A percentile compares a stretch with the other conserved stretches of the same genome.
Evolutionary conservation across 2,888 invertebrate species (phyloP).

Genomic region (Myathropa florea): DNA sequence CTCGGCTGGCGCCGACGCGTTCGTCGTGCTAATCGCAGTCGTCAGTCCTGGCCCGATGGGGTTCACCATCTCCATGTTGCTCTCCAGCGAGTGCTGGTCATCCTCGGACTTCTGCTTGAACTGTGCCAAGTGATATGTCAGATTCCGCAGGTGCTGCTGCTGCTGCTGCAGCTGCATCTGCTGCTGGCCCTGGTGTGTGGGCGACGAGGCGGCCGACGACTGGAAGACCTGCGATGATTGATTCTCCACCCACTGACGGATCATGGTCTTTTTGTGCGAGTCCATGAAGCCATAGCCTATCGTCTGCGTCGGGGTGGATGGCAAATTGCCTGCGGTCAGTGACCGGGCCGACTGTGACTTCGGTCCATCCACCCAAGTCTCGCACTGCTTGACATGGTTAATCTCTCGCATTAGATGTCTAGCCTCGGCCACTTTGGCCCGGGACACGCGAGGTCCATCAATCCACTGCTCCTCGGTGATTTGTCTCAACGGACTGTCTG

Average conservation of each 20-base stretch:
- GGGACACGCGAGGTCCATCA: slow-evolving; percentile 95
- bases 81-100: slow-evolving; percentile 80
- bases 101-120: slow-evolving; percentile 82
- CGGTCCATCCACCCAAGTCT: slow-evolving; percentile 98
- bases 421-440: slow-evolving; percentile 90
- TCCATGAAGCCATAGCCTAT: slow-evolving; percentile 94
- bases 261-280: slow-evolving; percentile 95
- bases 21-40: slow-evolving; percentile 75
- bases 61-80: slow-evolving; percentile 82
- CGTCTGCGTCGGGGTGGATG: slow-evolving; percentile 75
- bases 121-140: slow-evolving; percentile 83
- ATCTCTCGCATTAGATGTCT: slow-evolving; percentile 90
- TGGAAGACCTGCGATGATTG: slow-evolving; percentile 90
- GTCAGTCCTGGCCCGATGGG: slow-evolving; percentile 85
- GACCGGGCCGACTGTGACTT: slow-evolving; percentile 84
- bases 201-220: slow-evolving; percentile 82
- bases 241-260: slow-evolving; percentile 95
- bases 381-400: slow-evolving; percentile 88
- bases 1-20: slow-evolving; percentile 74
- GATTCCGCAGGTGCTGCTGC: slow-evolving; percentile 82
- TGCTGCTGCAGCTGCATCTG: slow-evolving; percentile 72
- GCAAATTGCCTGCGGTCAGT: slow-evolving; percentile 79
- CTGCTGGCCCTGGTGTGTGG: slow-evolving; percentile 74
- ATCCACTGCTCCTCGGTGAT: slow-evolving; percentile 96
- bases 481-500: slow-evolving; percentile 79